phyloP scores from a whole-genome alignment of 1,140 invertebrate species.

The Hesperophylax magnus region DNA sequence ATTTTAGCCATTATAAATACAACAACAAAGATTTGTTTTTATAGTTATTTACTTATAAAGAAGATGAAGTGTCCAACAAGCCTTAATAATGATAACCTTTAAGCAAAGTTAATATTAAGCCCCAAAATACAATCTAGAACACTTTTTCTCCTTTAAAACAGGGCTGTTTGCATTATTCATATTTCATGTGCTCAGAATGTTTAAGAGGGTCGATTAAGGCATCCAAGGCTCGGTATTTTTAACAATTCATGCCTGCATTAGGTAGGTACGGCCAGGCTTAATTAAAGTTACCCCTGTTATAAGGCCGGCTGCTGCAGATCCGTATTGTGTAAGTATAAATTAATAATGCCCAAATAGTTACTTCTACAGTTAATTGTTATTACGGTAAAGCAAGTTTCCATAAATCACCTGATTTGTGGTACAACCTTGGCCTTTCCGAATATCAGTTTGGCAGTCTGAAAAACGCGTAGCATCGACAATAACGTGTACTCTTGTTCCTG shows the following conservation, averaged over 20 bases:
- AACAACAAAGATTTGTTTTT: too few relatives aligned
- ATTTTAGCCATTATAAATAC: too few relatives aligned
- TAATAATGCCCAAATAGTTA: neutral
- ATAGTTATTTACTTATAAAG: neutral
- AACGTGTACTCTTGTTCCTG: too few relatives aligned
- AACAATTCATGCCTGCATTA: slow-evolving; percentile 37
- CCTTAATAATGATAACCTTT: slow-evolving; percentile 18
- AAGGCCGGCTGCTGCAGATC: neutral
- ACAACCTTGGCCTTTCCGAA: too few relatives aligned
- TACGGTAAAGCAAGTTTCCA: too few relatives aligned
- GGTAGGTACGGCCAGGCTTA: slow-evolving; percentile 17
- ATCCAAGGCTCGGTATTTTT: slow-evolving; percentile 30
- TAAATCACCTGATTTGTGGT: too few relatives aligned
- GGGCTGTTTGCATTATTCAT: slow-evolving; percentile 31
- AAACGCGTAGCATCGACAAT: too few relatives aligned
- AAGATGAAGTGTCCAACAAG: slow-evolving; percentile 9
- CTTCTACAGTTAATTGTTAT: too few relatives aligned
- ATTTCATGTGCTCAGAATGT: slow-evolving; percentile 33
- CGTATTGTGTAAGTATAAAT: neutral
- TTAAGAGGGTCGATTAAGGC: slow-evolving; percentile 30
- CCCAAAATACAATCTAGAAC: slow-evolving; percentile 30
- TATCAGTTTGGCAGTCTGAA: too few relatives aligned
- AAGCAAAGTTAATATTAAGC: slow-evolving; percentile 23
- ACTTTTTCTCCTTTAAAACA: slow-evolving; percentile 23
- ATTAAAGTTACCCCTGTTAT: slow-evolving; percentile 28